Percentiles rank a stretch among this genome's conserved stretches.
Evolutionary conservation across 2,797 vertebrate species (phyloP).

Genomic region (Spheniscus humboldti): DNA sequence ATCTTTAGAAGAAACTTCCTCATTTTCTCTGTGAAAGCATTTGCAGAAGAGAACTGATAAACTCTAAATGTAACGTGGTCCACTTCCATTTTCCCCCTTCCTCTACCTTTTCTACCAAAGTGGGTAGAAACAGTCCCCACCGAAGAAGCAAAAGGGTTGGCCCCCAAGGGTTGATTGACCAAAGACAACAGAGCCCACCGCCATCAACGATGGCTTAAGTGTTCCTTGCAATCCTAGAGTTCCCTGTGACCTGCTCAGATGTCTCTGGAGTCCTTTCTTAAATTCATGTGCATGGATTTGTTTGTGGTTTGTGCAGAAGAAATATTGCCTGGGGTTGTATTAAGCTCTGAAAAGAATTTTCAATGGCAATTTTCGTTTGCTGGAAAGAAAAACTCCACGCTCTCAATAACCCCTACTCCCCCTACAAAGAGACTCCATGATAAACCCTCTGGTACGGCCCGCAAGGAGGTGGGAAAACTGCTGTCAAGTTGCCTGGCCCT

Average conservation of each 20-base stretch:
- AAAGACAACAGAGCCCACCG: not conserved
- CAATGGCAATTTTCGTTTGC: not conserved
- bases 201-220: not conserved
- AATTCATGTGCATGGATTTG: not conserved
- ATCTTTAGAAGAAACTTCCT: not conserved
- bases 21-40: not conserved
- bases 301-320: not conserved
- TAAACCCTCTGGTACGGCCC: not conserved
- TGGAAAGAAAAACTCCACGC: not conserved
- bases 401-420: not conserved
- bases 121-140: not conserved
- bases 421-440: not conserved
- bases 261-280: not conserved
- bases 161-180: not conserved
- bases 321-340: not conserved
- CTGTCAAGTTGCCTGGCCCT: not conserved
- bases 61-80: not conserved
- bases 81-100: not conserved
- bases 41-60: not conserved
- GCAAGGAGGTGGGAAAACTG: not conserved
- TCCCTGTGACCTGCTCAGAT: not conserved
- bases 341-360: constrained; percentile 8
- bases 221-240: not conserved
- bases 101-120: not conserved
- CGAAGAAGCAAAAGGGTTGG: not conserved